phyloP scores from a whole-genome alignment of 1,140 invertebrate genomes.

The Liolophura sinensis region DNA sequence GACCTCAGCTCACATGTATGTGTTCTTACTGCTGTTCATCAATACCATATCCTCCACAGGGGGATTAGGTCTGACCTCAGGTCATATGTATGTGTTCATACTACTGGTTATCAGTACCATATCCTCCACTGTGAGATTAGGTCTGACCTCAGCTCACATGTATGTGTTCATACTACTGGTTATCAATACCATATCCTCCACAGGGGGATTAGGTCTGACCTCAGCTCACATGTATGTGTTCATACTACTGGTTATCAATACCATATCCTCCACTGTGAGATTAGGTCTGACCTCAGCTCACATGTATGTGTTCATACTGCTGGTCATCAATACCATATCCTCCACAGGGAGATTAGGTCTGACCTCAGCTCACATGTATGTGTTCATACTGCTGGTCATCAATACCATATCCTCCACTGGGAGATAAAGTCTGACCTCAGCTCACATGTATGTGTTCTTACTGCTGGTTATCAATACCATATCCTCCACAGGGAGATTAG shows the following conservation, averaged over 20 bases:
- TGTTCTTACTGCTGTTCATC: not conserved
- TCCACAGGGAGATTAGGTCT: not conserved
- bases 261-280: not conserved
- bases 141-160: not conserved
- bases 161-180: too few relatives aligned
- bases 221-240: too few relatives aligned
- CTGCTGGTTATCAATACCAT: not conserved
- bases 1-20: not conserved
- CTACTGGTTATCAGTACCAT: not conserved
- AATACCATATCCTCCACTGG: not conserved
- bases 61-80: not conserved
- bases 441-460: too few relatives aligned
- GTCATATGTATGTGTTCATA: not conserved
- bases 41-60: not conserved
- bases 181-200: not conserved
- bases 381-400: too few relatives aligned
- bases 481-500: not conserved
- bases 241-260: not conserved
- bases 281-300: not conserved
- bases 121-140: not conserved
- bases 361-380: not conserved
- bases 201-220: not conserved
- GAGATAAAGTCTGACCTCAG: not conserved
- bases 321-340: not conserved
- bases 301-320: too few relatives aligned